phyloP scores from a whole-genome alignment of 2,888 invertebrate genomes.

The Ochropleura leucogaster region DNA sequence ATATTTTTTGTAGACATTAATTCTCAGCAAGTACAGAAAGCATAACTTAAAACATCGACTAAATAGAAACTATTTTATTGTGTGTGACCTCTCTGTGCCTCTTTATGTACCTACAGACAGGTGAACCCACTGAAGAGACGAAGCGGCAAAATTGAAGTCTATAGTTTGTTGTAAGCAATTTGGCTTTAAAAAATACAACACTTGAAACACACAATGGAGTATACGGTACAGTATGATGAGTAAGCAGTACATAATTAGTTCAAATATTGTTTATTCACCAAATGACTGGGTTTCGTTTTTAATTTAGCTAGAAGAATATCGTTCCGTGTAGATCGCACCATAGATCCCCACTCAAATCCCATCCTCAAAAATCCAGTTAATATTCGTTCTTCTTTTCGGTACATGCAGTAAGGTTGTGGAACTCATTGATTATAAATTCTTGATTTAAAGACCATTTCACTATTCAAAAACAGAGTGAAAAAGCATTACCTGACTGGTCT shows the following conservation, averaged over 20 bases:
- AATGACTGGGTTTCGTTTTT: neutral
- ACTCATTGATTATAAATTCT: too few relatives aligned
- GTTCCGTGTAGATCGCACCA: too few relatives aligned
- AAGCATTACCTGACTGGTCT: too few relatives aligned
- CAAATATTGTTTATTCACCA: neutral
- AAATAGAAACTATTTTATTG: conserved; percentile 9
- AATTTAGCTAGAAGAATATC: neutral
- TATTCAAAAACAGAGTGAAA: too few relatives aligned
- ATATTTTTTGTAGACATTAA: neutral
- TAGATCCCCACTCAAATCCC: too few relatives aligned
- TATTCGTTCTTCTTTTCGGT: too few relatives aligned
- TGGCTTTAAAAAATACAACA: neutral
- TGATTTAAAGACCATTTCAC: too few relatives aligned
- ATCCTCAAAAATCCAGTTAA: too few relatives aligned
- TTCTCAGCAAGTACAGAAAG: too few relatives aligned
- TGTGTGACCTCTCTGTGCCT: neutral
- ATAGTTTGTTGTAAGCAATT: neutral
- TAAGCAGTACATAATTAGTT: neutral
- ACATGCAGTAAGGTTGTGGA: too few relatives aligned
- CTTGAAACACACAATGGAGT: neutral
- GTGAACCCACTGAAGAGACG: neutral
- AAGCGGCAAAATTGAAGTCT: conserved; percentile 33
- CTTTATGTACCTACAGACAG: neutral
- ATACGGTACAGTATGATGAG: neutral
- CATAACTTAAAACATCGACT: conserved; percentile 12